Conservation (phyloP, 2,888 invertebrate species). For the Papilio gigon region DNA sequence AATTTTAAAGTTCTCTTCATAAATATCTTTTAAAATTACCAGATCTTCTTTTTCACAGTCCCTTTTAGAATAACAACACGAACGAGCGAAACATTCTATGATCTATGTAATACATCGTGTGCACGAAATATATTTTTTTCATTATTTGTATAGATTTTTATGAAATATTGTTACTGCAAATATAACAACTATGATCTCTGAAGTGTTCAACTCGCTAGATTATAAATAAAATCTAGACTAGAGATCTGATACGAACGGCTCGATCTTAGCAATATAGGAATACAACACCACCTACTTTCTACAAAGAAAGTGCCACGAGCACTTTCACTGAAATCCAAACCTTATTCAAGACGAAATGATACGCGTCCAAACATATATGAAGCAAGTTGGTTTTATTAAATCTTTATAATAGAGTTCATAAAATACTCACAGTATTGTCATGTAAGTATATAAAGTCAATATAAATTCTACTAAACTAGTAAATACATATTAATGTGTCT, state of each 20-base stretch:
- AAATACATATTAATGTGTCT: neutral
- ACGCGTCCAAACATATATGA: neutral
- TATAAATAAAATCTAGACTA: conserved; percentile 6
- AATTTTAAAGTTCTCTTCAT: neutral
- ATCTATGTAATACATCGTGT: too few species aligned
- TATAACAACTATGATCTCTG: neutral
- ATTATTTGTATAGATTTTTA: too few species aligned
- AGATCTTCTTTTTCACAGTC: neutral
- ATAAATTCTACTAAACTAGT: too few species aligned
- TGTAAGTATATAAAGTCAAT: too few species aligned
- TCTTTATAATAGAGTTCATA: neutral
- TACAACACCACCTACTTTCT: conserved; percentile 12
- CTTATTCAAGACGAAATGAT: neutral
- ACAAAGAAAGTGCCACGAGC: conserved; percentile 1
- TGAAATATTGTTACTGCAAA: neutral
- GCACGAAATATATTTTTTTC: too few species aligned
- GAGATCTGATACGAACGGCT: neutral
- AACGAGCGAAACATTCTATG: neutral
- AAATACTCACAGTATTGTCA: neutral
- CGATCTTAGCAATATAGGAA: conserved; percentile 3
- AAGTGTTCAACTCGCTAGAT: too few species aligned
- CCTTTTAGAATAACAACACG: neutral
- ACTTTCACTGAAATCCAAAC: conserved; percentile 14
- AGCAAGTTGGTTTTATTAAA: neutral
- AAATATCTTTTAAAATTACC: neutral